Percentiles rank a stretch among this genome's conserved stretches.
Evolutionary conservation across 2,797 vertebrate species (phyloP).

Genomic region (Buphagus erythrorhynchus): DNA sequence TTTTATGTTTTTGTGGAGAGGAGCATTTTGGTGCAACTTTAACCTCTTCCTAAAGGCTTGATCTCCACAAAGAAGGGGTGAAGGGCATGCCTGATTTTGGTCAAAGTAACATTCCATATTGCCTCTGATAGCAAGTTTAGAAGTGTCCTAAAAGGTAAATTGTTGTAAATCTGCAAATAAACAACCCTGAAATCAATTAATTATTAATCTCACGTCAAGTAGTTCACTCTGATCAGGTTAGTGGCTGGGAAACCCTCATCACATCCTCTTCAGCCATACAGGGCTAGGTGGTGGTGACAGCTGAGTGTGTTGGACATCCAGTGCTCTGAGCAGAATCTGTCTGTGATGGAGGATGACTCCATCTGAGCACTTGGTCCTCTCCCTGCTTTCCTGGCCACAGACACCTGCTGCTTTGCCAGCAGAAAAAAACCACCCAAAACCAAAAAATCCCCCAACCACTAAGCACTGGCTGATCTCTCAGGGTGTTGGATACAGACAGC

Average conservation of each 20-base stretch:
- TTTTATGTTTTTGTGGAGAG: background rate
- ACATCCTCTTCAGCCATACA: accelerated
- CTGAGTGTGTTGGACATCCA: accelerated
- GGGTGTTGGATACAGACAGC: accelerated
- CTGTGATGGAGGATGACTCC: accelerated
- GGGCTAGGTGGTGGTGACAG: background rate
- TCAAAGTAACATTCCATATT: background rate
- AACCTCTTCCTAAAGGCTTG: background rate
- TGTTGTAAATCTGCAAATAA: background rate
- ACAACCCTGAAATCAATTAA: background rate
- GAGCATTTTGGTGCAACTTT: background rate
- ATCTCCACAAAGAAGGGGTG: background rate
- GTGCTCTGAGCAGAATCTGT: background rate
- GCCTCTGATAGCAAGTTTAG: background rate
- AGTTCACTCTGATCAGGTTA: background rate
- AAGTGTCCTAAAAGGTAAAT: background rate
- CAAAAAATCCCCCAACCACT: background rate
- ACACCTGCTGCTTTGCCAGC: background rate
- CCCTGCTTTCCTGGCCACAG: accelerated
- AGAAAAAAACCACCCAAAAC: accelerated
- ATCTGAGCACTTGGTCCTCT: background rate
- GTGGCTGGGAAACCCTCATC: background rate
- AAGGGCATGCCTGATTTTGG: background rate
- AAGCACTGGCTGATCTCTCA: background rate
- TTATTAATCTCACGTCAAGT: background rate